phyloP scores from a whole-genome alignment of 2,113 vertebrate species.

The Eptesicus fuscus region DNA sequence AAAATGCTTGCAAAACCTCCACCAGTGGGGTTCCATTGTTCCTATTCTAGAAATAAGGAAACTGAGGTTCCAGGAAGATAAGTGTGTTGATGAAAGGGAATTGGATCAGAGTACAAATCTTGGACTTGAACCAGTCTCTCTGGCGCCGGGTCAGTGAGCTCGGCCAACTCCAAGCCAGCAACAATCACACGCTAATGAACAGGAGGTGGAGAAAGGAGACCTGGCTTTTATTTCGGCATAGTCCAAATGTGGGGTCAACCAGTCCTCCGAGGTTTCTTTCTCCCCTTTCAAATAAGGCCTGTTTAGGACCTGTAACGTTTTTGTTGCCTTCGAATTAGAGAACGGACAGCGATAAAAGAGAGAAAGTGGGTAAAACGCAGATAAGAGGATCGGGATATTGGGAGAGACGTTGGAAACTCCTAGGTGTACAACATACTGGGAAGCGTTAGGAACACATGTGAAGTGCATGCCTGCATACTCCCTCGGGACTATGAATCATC shows the following conservation, averaged over 20 bases:
- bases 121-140: neutral
- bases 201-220: neutral
- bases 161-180: neutral
- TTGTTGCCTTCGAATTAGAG: neutral
- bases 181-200: neutral
- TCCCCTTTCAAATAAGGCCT: neutral
- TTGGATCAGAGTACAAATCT: neutral
- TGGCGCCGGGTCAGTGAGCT: neutral
- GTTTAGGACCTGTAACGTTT: neutral
- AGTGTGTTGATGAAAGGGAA: neutral
- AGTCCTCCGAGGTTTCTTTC: neutral
- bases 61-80: neutral
- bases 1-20: neutral
- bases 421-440: neutral
- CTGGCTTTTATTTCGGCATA: neutral
- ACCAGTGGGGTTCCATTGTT: neutral
- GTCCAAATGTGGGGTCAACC: neutral
- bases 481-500: neutral
- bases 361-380: neutral
- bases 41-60: neutral
- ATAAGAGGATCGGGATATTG: neutral
- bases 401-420: neutral
- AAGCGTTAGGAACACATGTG: neutral
- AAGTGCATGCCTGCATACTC: neutral
- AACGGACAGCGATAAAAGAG: neutral